A percentile compares a stretch with the other conserved stretches of the same genome.
Conservation (phyloP, 2,888 invertebrate species). For the Elegia similella region DNA sequence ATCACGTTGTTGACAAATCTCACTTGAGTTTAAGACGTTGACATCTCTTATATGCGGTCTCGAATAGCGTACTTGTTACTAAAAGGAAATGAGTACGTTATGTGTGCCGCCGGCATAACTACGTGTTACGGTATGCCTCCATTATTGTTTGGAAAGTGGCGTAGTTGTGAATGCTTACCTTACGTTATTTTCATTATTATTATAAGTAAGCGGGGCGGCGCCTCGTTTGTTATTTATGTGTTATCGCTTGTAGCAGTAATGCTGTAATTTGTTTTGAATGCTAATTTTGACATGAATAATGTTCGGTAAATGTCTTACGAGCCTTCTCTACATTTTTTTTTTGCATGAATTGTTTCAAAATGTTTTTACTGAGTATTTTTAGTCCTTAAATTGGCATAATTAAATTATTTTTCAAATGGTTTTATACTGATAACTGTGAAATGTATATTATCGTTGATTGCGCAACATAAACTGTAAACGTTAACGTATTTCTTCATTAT, state of each 20-base stretch:
- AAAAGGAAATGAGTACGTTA: constrained; percentile 26
- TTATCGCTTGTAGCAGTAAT: background rate
- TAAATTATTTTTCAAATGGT: no score
- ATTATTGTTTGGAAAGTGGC: constrained; percentile 35
- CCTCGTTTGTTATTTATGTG: constrained; percentile 22
- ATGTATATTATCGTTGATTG: constrained; percentile 47
- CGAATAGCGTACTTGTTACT: constrained; percentile 19
- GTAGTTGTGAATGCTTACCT: constrained; percentile 23
- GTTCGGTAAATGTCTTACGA: background rate
- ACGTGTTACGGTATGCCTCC: constrained; percentile 30
- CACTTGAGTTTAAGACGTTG: constrained; percentile 30
- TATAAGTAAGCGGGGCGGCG: constrained; percentile 26
- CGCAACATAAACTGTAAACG: constrained; percentile 52
- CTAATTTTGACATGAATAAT: background rate
- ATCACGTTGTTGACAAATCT: constrained; percentile 36
- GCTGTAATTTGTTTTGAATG: constrained; percentile 12
- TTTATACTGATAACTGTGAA: constrained; percentile 37
- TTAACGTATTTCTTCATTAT: constrained; percentile 64
- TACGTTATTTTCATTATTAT: constrained; percentile 28
- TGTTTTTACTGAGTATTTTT: no score
- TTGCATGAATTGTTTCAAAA: background rate
- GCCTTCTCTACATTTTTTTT: background rate
- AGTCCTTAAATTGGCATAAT: no score
- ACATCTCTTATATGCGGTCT: constrained; percentile 30
- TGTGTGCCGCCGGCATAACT: constrained; percentile 26